Percentiles rank a stretch among this genome's conserved stretches.
Conservation (phyloP, 2,888 invertebrate species). For the Spilarctia lutea region DNA sequence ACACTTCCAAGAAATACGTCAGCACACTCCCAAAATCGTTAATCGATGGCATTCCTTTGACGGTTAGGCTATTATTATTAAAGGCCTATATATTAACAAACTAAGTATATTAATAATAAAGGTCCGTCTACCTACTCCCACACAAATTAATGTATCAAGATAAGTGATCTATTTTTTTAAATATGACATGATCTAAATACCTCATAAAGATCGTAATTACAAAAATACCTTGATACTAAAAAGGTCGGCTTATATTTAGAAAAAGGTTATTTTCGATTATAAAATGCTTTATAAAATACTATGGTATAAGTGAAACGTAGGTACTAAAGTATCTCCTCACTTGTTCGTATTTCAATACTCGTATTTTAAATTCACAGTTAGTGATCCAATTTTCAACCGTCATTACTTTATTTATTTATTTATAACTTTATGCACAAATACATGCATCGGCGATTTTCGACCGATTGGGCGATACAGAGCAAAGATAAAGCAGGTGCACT, state of each 20-base stretch:
- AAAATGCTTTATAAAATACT: slow-evolving; percentile 1
- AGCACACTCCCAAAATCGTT: background rate
- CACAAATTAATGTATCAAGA: background rate
- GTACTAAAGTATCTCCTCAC: background rate
- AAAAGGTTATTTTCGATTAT: slow-evolving; percentile 27
- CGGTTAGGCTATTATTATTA: background rate
- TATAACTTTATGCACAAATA: no score
- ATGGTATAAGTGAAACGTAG: background rate
- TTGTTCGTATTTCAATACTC: background rate
- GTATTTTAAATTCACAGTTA: background rate
- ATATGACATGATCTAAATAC: slow-evolving; percentile 8
- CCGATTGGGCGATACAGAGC: no score
- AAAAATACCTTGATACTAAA: slow-evolving; percentile 20
- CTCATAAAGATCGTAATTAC: slow-evolving; percentile 7
- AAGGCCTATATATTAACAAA: background rate
- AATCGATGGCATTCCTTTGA: background rate
- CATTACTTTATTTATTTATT: no score
- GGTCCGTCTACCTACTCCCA: slow-evolving; percentile 1
- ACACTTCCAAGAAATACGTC: background rate
- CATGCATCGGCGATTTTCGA: no score
- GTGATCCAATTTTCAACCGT: background rate
- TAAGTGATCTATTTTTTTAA: background rate
- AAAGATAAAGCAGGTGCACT: no score
- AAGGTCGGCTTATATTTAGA: slow-evolving; percentile 22
- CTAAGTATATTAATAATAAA: background rate